These are phyloP conservation scores for Marronus borbonicus DNA, from an alignment of 2,888 invertebrate species.

Conservation along the genomic window DNA sequence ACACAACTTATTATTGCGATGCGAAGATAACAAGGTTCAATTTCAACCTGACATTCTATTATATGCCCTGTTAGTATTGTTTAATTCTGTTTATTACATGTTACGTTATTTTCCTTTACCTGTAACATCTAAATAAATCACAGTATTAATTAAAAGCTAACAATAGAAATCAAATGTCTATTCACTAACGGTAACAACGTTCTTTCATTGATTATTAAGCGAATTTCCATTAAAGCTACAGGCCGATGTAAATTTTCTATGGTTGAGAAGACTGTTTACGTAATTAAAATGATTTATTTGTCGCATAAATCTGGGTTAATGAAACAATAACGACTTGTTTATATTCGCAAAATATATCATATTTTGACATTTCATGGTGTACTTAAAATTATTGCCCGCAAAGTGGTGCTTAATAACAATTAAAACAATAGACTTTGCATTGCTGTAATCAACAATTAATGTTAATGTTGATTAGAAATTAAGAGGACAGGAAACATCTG, in stretches of 20 bases:
- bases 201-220: neutral
- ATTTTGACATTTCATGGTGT: conserved; percentile 9
- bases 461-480: too few relatives aligned
- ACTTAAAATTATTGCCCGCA: conserved; percentile 7
- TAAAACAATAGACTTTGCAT: neutral
- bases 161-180: too few relatives aligned
- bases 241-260: neutral
- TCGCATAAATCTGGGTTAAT: conserved; percentile 2
- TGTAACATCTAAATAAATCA: neutral
- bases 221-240: neutral
- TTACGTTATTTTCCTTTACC: too few relatives aligned
- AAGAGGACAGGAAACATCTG: too few relatives aligned
- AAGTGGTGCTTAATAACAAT: conserved; percentile 10
- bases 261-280: neutral
- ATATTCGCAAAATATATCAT: neutral
- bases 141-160: too few relatives aligned
- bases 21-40: too few relatives aligned
- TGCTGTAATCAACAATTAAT: too few relatives aligned
- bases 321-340: conserved; percentile 12
- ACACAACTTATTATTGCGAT: too few relatives aligned
- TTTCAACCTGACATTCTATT: too few relatives aligned
- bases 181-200: neutral
- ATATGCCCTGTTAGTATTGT: too few relatives aligned
- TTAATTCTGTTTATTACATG: too few relatives aligned
- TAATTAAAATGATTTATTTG: conserved; percentile 2